Evolutionary conservation across 2,797 vertebrate species (phyloP).

Genomic region (Argyrosomus regius): DNA sequence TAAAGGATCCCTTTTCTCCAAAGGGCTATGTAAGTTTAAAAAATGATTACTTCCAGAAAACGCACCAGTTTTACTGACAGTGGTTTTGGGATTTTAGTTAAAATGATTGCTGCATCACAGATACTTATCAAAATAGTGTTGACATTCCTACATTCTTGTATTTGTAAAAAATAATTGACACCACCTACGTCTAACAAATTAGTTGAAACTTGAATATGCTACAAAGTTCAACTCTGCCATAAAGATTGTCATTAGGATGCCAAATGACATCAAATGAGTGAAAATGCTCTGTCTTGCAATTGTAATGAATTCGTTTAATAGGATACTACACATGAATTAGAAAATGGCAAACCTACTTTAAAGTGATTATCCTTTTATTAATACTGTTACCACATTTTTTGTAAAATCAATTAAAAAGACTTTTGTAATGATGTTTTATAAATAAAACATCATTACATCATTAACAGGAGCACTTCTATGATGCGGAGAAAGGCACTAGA

Average conservation of each 20-base stretch:
- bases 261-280: neutral
- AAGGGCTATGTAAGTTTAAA: constrained; percentile 55
- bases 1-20: constrained; percentile 56
- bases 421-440: neutral
- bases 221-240: neutral
- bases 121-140: neutral
- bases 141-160: neutral
- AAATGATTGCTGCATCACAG: neutral
- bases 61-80: neutral
- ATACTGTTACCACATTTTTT: neutral
- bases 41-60: neutral
- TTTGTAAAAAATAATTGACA: neutral
- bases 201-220: neutral
- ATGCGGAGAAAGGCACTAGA: too few relatives aligned
- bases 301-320: neutral
- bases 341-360: neutral
- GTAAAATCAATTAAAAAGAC: neutral
- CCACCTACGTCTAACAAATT: neutral
- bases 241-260: neutral
- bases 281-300: neutral
- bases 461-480: constrained; percentile 48
- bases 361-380: too few relatives aligned
- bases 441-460: too few relatives aligned
- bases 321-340: neutral
- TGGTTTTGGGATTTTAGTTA: neutral